Evolutionary conservation across 2,797 vertebrate species (phyloP), one percentile per base, ranked within the genome.

Genomic region (Champsocephalus esox): DNA sequence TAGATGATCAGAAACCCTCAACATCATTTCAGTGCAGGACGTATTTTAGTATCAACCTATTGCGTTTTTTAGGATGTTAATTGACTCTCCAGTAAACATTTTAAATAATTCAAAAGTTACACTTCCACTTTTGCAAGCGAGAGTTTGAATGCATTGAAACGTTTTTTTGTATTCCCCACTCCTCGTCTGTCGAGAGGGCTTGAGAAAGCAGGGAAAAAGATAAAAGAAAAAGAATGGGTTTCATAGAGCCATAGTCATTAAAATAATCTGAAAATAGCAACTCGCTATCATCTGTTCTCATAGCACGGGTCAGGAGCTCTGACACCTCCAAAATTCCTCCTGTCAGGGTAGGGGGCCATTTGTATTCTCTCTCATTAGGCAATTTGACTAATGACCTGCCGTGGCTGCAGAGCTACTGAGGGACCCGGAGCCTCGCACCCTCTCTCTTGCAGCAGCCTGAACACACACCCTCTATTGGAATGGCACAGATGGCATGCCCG

Each of bases 211-310:
- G 34, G 74, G 64, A 61, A 67, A 81, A 83, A 88, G 87, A 93
- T 92, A 90, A 91, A 92, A 92, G 87, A 81, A 92, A 90, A 94
- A 86, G 84, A 91, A 92, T 94, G 91, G 87, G 79, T 89, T 94
- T 93, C 91, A 91, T 83, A 87, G 92, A 92, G 91, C 91, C 88
- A 81, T 88, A 93, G 94, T 94, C 95, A 95, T 96, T 96, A 95
- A 94, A 95, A 94, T 91, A 93, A 92, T 95, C 95, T 94, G 92
- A 95, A 95, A 96, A 96, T 95, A 96, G 94, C 93, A 94, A 87
- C 88, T 88, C 89, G 81, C 92, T 89, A 94, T 96, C 95, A 95
- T 95, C 94, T 95, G 95, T 95, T 95, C 94, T 95, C 93, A 93
- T 94, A 92, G 94, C 89, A 93, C 89, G 94, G 95, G 95, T 95